Evolutionary conservation across 1,140 invertebrate species (phyloP).

Genomic region (Drosophila lowei): DNA sequence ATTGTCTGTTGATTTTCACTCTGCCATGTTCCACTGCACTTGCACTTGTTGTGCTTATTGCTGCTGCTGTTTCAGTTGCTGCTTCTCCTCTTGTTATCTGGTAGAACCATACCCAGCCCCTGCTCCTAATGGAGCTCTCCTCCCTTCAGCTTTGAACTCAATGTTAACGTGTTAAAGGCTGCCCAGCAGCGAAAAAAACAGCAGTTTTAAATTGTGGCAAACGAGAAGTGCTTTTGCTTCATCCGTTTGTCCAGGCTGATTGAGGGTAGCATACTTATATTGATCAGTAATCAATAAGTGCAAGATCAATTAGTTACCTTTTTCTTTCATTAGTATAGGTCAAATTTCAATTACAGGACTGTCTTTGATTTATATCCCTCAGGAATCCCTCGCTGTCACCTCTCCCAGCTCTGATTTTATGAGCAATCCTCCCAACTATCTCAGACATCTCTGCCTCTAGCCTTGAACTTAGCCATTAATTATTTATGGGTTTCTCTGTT

Average conservation of each 20-base stretch:
- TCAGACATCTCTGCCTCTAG: constrained; percentile 4
- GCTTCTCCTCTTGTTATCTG: constrained; percentile 38
- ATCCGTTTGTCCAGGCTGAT: constrained; percentile 32
- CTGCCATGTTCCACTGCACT: constrained; percentile 57
- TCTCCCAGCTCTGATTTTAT: neutral
- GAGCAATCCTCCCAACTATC: constrained; percentile 13
- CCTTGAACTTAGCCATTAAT: constrained; percentile 56
- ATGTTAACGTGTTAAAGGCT: constrained; percentile 78
- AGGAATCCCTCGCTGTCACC: neutral
- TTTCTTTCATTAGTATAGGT: neutral
- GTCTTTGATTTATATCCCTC: neutral
- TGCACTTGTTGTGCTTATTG: constrained; percentile 43
- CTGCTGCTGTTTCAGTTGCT: constrained; percentile 11
- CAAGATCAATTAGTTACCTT: too few relatives aligned
- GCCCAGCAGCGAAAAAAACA: constrained; percentile 60
- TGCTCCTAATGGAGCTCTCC: constrained; percentile 31
- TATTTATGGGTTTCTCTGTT: constrained; percentile 45
- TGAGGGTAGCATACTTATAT: constrained; percentile 15
- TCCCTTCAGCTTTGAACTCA: constrained; percentile 69
- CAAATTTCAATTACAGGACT: neutral
- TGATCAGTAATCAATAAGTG: neutral
- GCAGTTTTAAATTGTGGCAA: constrained; percentile 64
- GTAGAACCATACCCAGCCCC: constrained; percentile 22
- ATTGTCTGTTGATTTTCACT: constrained; percentile 77
- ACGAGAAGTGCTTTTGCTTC: constrained; percentile 62